Percentiles rank a stretch among this genome's conserved stretches.
Conservation (phyloP, 2,888 invertebrate genomes). For the Callinectes sapidus region DNA sequence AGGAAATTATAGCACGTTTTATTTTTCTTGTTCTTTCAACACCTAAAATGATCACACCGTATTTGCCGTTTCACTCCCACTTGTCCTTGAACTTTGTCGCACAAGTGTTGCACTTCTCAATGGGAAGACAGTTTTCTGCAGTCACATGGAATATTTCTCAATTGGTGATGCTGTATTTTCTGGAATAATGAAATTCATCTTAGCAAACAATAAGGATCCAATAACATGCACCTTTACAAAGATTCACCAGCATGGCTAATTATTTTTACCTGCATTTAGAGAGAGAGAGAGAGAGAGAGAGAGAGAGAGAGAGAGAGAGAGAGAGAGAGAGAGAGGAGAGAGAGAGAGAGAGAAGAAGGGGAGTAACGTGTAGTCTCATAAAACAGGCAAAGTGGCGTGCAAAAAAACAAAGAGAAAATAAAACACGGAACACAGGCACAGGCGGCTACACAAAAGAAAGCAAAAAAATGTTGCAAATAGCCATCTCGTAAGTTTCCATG, state of each 20-base stretch:
- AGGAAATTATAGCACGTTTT: no score
- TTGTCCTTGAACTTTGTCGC: no score
- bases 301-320: slow-evolving; percentile 28
- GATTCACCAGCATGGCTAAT: neutral
- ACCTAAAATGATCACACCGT: no score
- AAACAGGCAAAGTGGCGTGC: neutral
- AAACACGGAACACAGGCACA: neutral
- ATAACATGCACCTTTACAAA: neutral
- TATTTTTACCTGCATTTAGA: neutral
- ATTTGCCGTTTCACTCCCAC: no score
- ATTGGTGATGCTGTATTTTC: neutral
- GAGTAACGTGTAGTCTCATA: neutral
- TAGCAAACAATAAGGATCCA: neutral
- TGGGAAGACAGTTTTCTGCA: no score
- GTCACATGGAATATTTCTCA: no score
- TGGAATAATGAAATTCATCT: neutral
- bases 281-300: slow-evolving; percentile 14
- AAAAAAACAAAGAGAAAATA: slow-evolving; percentile 25
- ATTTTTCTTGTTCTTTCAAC: no score
- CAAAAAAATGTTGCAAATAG: neutral
- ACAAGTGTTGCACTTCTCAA: no score
- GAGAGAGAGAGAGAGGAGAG: no score
- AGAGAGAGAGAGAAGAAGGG: neutral
- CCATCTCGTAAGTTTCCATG: neutral
- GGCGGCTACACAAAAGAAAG: neutral